phyloP scores from a whole-genome alignment of 2,113 vertebrate genomes.

The Propithecus coquereli region DNA sequence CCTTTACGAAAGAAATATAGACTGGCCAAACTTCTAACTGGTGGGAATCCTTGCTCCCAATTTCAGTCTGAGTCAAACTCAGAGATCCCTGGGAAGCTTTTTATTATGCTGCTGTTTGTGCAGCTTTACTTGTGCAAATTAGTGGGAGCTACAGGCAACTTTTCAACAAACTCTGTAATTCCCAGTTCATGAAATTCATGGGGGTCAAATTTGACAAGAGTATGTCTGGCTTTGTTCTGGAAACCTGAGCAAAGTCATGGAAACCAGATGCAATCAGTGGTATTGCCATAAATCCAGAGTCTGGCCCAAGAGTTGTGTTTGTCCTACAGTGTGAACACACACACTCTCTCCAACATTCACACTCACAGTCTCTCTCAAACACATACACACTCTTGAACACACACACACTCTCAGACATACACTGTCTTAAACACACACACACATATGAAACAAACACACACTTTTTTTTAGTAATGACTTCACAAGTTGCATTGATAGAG shows the following conservation, averaged over 20 bases:
- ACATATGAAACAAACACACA: not conserved
- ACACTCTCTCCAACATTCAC: not conserved
- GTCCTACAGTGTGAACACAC: not conserved
- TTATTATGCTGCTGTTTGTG: not conserved
- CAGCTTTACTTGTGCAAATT: not conserved
- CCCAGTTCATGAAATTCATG: not conserved
- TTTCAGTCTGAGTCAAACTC: not conserved
- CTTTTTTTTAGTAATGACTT: not conserved
- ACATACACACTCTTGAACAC: not conserved
- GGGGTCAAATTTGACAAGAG: not conserved
- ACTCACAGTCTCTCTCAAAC: not conserved
- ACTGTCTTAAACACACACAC: not conserved
- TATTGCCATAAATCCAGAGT: not conserved
- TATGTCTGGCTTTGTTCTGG: not conserved
- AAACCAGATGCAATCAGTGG: not conserved
- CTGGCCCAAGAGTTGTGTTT: not conserved
- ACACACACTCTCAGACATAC: not conserved
- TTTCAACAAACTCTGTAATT: not conserved
- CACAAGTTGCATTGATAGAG: not conserved
- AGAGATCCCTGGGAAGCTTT: not conserved
- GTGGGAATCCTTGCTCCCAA: not conserved
- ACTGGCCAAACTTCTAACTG: not conserved
- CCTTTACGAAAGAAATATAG: not conserved
- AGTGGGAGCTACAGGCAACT: not conserved
- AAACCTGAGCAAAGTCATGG: not conserved